Evolutionary conservation across 2,888 invertebrate species (phyloP), one percentile per base, ranked within the genome.

Genomic region (Tinea trinotella): DNA sequence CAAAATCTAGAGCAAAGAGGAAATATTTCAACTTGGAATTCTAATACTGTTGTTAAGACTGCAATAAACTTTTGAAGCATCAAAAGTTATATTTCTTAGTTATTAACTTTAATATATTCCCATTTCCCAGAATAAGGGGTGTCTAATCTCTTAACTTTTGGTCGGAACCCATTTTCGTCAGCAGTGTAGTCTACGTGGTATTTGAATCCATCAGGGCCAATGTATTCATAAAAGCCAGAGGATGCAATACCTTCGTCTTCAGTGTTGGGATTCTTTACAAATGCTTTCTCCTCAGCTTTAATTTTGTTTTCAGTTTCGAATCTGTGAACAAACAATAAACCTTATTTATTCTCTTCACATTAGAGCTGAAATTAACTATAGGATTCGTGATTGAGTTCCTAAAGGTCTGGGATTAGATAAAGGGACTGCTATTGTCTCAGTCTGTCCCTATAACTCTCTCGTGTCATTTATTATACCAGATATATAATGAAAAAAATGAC

Each of bases 251-350:
- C 87, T 62, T 86, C 87, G 57, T 87, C 85, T 13, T 75, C 63
- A 1, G 84, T 77, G 64, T 86, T 85, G 1, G 82, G 72, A 62
- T 87, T 86, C 64, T 84, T 87, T 56, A 87, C 60, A 7, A 81
- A 68, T n/a, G 87, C 87, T 54, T 81, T 83, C 62, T 87, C 87
- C 65, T 84, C 79, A 57, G 84, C 85, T 60, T 86, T 83, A 58
- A 87, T 87, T 62, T 86, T 87, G 72, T 87, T 87, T 66, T 87
- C 87, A 13, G 87, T 87, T 64, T 87, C 86, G 61, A 85, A 87
- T 67, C 87, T 87, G 70, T 19, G 62, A 68, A 61, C 60, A 59
- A 60, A 30, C 36, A 58, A 53, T 54, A 7, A 7, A 2, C n/a
- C n/a, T n/a, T n/a, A n/a, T n/a, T n/a, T n/a, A n/a, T n/a, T n/a